These are phyloP conservation scores for Lagodon rhomboides DNA, from an alignment of 2,797 vertebrate species.

Conservation along the genomic window DNA sequence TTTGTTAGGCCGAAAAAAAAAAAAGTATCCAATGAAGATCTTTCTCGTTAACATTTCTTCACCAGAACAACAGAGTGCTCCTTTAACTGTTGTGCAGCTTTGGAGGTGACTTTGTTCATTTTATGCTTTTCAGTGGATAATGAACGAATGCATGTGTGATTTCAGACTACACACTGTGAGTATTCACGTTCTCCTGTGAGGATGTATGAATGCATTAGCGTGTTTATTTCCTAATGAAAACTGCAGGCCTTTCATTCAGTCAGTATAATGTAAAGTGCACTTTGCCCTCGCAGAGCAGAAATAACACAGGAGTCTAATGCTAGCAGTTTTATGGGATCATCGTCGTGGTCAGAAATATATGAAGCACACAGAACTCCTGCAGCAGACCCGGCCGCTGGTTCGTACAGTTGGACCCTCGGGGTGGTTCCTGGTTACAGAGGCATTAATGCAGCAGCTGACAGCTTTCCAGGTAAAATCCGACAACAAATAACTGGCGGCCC, in stretches of 20 bases:
- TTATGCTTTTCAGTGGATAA: not conserved
- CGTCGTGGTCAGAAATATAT: not conserved
- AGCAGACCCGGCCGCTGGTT: slow-evolving; percentile 1
- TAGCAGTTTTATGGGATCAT: not conserved
- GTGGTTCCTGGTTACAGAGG: slow-evolving; percentile 24
- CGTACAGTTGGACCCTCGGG: not conserved
- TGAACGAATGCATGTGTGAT: not conserved
- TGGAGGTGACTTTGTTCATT: not conserved
- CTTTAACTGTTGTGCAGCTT: not conserved
- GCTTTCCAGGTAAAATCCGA: slow-evolving; percentile 58
- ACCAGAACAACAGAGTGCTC: no score
- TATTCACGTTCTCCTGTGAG: not conserved
- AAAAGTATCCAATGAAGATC: no score
- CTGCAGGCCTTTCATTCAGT: slow-evolving; percentile 5
- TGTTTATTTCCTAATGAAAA: slow-evolving; percentile 5
- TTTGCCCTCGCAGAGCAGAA: slow-evolving; percentile 7
- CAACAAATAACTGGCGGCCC: slow-evolving; percentile 37
- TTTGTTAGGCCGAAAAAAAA: no score
- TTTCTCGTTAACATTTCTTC: no score
- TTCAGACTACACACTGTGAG: not conserved
- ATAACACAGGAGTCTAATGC: slow-evolving; percentile 7
- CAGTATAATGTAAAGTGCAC: not conserved
- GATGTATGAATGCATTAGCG: not conserved
- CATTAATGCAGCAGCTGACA: slow-evolving; percentile 59
- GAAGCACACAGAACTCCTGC: not conserved